phyloP scores from a whole-genome alignment of 2,797 vertebrate species.

The Rhincodon typus region DNA sequence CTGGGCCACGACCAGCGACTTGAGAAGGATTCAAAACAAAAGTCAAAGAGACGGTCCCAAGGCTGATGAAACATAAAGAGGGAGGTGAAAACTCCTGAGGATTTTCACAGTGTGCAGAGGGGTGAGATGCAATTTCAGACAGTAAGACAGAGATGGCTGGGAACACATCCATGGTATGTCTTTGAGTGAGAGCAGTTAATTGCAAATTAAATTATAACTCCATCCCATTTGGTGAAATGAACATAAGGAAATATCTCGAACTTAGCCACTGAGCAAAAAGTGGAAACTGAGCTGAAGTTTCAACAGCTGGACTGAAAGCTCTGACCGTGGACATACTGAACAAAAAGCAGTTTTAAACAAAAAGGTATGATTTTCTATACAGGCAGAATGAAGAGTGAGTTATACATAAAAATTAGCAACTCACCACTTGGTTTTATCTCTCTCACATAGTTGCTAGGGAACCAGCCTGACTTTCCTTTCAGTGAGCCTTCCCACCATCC shows the following conservation, averaged over 20 bases:
- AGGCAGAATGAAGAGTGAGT: not conserved
- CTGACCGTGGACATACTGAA: not conserved
- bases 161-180: not conserved
- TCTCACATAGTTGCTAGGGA: conserved; percentile 96
- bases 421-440: conserved; percentile 91
- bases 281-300: not conserved
- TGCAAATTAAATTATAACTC: not conserved
- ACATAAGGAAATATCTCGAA: not conserved
- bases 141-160: not conserved
- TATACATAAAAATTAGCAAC: conserved; percentile 44
- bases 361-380: not conserved
- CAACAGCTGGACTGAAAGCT: no score
- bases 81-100: not conserved
- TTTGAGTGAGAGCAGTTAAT: not conserved
- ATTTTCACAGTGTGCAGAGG: not conserved
- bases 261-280: not conserved
- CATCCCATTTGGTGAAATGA: not conserved
- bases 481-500: conserved; percentile 97
- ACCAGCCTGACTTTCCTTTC: conserved; percentile 89
- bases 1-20: not conserved
- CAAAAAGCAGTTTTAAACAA: not conserved
- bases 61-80: not conserved
- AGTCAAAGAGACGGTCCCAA: not conserved
- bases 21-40: not conserved
- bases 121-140: not conserved